Conservation (phyloP, 2,888 invertebrate species). For the Camponotus fellah region DNA sequence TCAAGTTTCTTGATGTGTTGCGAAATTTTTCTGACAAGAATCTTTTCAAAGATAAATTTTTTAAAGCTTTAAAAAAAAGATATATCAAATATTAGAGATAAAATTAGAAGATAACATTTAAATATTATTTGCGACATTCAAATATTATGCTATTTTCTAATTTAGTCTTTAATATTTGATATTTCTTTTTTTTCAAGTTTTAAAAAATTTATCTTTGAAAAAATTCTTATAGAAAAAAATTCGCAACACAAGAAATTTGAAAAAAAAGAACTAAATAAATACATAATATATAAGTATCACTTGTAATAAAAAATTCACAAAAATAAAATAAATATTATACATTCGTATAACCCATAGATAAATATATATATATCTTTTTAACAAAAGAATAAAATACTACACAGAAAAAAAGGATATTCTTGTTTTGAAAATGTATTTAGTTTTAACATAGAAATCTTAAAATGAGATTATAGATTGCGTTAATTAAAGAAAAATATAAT, state of each 20-base stretch:
- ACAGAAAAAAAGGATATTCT: too few relatives aligned
- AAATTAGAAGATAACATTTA: background rate
- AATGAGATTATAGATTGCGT: too few relatives aligned
- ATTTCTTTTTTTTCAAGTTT: background rate
- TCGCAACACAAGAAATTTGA: too few relatives aligned
- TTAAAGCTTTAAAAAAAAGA: background rate
- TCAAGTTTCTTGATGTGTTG: too few relatives aligned
- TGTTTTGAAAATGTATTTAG: too few relatives aligned
- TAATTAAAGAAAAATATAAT: too few relatives aligned
- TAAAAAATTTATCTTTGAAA: background rate
- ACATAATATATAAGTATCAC: background rate
- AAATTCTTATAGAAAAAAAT: background rate
- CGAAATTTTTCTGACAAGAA: background rate
- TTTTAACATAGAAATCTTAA: too few relatives aligned
- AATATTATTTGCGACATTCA: background rate
- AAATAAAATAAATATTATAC: background rate
- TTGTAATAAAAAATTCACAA: background rate
- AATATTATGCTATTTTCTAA: background rate
- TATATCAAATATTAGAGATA: background rate
- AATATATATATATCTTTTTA: too few relatives aligned
- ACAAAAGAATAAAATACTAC: too few relatives aligned
- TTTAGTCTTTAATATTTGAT: background rate
- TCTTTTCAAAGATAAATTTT: conserved; percentile 3
- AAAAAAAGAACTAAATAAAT: background rate
- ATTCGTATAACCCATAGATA: background rate